These are phyloP conservation scores for Trinectes maculatus DNA, from an alignment of 2,113 vertebrate genomes.

Conservation along the genomic window DNA sequence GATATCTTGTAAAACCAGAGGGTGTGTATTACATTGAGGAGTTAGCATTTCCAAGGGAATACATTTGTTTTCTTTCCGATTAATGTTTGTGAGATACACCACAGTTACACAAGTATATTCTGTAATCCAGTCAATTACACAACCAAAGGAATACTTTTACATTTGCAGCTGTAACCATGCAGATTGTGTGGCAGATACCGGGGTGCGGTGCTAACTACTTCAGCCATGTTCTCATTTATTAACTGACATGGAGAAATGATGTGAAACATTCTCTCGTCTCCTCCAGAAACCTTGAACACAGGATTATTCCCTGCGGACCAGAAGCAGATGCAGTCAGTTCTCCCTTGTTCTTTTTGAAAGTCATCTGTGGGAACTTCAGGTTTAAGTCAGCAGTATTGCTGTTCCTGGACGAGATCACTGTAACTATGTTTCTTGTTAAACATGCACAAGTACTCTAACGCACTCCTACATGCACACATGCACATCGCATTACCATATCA, in stretches of 20 bases:
- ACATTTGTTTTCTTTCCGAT: constrained; percentile 48
- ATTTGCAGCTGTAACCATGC: constrained; percentile 38
- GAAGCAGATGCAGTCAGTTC: constrained; percentile 48
- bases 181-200: constrained; percentile 30
- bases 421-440: constrained; percentile 34
- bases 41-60: constrained; percentile 50
- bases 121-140: constrained; percentile 62
- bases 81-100: constrained; percentile 32
- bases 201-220: constrained; percentile 50
- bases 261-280: constrained; percentile 39
- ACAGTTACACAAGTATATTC: constrained; percentile 32
- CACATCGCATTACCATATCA: constrained; percentile 57
- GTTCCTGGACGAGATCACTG: constrained; percentile 23
- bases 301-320: constrained; percentile 50
- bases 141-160: constrained; percentile 39
- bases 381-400: constrained; percentile 37
- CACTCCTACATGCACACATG: constrained; percentile 9
- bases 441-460: background rate
- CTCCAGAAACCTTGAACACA: constrained; percentile 58
- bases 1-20: constrained; percentile 46
- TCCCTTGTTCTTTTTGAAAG: constrained; percentile 57
- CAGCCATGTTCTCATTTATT: constrained; percentile 51
- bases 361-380: constrained; percentile 50
- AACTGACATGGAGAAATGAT: constrained; percentile 42
- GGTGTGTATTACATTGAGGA: constrained; percentile 22